Evolutionary conservation across 2,113 vertebrate species (phyloP), one percentile per base, ranked within the genome.

Genomic region (Porphyrio hochstetteri): DNA sequence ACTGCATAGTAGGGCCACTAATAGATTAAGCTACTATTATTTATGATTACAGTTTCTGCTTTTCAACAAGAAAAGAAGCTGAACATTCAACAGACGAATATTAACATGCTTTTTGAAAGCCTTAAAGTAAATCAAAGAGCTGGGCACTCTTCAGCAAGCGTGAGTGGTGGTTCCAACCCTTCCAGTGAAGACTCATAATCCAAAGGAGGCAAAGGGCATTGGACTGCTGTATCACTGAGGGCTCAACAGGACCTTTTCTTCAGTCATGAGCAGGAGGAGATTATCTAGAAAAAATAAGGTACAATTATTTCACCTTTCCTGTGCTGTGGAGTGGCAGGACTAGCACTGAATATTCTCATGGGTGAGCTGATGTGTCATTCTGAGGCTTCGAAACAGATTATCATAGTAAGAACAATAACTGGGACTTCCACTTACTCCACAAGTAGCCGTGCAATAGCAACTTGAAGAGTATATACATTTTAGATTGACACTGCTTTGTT

Each of bases 11-110:
- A 93, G 63, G 90, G 42, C 79, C 81, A 50, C 60, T 90, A 93
- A 75, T 91, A 95, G 84, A 94, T 92, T 91, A 93, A 82, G 40
- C 77, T 80, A 86, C 67, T 82, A 28, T 74, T 92, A 90, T 38
- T 87, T 90, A 90, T 68, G 88, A 44, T 64, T 87, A 74, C 50
- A 77, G 59, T 53, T 80, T 95, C 69, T 88, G 61, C n/a, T 92
- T 96, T 86, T 95, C 94, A 93, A 76, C 82, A 52, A 42, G n/a
- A 88, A 79, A 76, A 91, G 52, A 83, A 88, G 40, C 52, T 83
- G 65, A 93, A 53, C 46, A 38, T 77, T 69, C 77, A 93, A 76
- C 48, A 82, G 60, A 38, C 0, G 0, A 89, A 93, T 92, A 91
- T 90, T 95, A 90, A 44, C 72, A 55, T 74, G 42, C 5, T 90